Percentiles rank a stretch among this genome's conserved stretches.
Evolutionary conservation across 2,113 vertebrate species (phyloP).

Genomic region (Piaya cayana): DNA sequence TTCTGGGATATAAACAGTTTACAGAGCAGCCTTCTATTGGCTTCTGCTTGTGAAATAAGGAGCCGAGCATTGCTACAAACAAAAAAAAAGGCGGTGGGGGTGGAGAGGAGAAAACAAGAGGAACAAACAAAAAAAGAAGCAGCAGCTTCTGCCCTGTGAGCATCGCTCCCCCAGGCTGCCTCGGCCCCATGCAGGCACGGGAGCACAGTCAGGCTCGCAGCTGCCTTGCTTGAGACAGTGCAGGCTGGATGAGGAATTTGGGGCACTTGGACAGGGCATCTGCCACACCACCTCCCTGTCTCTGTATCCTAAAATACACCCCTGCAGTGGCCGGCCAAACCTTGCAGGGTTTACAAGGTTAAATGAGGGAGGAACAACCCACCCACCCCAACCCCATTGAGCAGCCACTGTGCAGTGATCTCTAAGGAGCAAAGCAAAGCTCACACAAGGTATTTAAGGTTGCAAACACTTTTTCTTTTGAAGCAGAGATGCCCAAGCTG

Average conservation of each 20-base stretch:
- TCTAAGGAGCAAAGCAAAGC: not conserved
- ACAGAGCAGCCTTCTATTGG: not conserved
- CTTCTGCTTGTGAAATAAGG: not conserved
- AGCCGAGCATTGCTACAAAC: not conserved
- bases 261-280: not conserved
- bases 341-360: not conserved
- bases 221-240: not conserved
- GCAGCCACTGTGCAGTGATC: not conserved
- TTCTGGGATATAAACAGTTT: not conserved
- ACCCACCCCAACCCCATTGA: too few species aligned
- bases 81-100: accelerated
- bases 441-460: not conserved
- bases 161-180: not conserved
- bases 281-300: not conserved
- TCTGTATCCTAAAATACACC: not conserved
- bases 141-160: not conserved
- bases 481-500: not conserved
- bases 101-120: too few species aligned
- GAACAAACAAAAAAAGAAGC: too few species aligned
- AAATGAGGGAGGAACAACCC: not conserved
- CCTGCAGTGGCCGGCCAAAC: not conserved
- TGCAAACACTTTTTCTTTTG: too few species aligned
- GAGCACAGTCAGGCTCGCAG: not conserved
- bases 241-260: not conserved
- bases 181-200: not conserved